These are phyloP conservation scores for Poeciliopsis gracilis DNA, from an alignment of 2,797 vertebrate genomes.

Conservation along the genomic window DNA sequence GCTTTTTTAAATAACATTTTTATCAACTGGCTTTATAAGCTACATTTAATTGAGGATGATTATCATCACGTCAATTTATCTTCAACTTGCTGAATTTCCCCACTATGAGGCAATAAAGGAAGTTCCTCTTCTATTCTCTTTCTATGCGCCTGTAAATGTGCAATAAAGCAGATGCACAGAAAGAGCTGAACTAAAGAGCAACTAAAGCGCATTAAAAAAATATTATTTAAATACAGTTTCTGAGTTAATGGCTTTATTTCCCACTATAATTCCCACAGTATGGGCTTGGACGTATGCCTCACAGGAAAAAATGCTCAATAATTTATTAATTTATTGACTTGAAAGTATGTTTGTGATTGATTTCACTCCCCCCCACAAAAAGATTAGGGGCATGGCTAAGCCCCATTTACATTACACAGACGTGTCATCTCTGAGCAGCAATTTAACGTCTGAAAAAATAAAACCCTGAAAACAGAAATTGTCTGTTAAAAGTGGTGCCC, in stretches of 20 bases:
- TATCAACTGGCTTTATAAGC: not conserved
- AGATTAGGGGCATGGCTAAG: conserved; percentile 18
- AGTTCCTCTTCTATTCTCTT: not conserved
- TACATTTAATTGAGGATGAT: not conserved
- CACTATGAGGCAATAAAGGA: not conserved
- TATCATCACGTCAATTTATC: not conserved
- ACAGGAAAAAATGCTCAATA: conserved; percentile 13
- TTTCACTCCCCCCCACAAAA: not conserved
- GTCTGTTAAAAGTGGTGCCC: conserved; percentile 34
- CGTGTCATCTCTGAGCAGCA: conserved; percentile 19
- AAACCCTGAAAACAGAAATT: conserved; percentile 11
- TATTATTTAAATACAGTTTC: not conserved
- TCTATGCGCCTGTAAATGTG: not conserved
- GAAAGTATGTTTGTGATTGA: conserved; percentile 27
- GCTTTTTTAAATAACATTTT: not conserved
- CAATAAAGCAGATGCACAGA: not conserved
- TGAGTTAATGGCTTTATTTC: conserved; percentile 2
- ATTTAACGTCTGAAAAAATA: conserved; percentile 15
- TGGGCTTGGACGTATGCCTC: conserved; percentile 2
- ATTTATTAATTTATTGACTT: conserved; percentile 27
- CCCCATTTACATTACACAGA: conserved; percentile 28
- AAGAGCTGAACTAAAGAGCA: not conserved
- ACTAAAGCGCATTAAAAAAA: not conserved
- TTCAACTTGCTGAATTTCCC: not conserved
- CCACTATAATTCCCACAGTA: not conserved